phyloP scores from a whole-genome alignment of 2,888 invertebrate species.

The Pristionchus fissidentatus region DNA sequence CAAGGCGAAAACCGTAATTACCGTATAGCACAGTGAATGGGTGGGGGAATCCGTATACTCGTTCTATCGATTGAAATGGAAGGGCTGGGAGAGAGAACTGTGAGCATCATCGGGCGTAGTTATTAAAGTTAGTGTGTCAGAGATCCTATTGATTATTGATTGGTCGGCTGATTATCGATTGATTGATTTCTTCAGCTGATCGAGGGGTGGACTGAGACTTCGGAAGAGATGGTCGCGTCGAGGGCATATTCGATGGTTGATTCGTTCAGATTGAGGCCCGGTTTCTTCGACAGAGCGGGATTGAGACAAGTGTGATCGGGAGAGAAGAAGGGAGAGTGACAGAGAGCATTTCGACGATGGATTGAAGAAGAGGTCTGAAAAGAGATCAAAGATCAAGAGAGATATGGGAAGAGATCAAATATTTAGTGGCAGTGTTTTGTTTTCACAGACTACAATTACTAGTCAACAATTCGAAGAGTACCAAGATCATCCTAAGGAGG shows the following conservation, averaged over 20 bases:
- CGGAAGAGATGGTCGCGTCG: not conserved
- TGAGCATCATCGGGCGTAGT: constrained; percentile 26
- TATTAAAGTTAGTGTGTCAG: constrained; percentile 27
- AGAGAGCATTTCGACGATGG: constrained; percentile 23
- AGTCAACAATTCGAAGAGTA: no score
- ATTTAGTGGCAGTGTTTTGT: no score
- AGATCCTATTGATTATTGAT: constrained; percentile 8
- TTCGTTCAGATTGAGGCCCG: constrained; percentile 26
- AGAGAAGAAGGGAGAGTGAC: not conserved
- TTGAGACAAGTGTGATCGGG: constrained; percentile 18
- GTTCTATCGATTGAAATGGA: constrained; percentile 33
- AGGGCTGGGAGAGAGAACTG: not conserved
- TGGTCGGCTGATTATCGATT: not conserved
- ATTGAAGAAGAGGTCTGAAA: not conserved
- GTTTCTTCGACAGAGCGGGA: constrained; percentile 12
- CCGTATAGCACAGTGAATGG: constrained; percentile 33
- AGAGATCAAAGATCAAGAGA: not conserved
- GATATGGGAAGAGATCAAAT: not conserved
- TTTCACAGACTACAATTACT: no score
- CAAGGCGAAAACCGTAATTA: constrained; percentile 22
- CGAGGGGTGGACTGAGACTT: constrained; percentile 29
- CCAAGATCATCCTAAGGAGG: no score
- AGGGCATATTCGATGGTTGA: not conserved
- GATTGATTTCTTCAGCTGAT: not conserved
- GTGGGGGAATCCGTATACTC: constrained; percentile 5